Conservation (phyloP, 2,888 invertebrate species). For the Xiphydria camelus region DNA sequence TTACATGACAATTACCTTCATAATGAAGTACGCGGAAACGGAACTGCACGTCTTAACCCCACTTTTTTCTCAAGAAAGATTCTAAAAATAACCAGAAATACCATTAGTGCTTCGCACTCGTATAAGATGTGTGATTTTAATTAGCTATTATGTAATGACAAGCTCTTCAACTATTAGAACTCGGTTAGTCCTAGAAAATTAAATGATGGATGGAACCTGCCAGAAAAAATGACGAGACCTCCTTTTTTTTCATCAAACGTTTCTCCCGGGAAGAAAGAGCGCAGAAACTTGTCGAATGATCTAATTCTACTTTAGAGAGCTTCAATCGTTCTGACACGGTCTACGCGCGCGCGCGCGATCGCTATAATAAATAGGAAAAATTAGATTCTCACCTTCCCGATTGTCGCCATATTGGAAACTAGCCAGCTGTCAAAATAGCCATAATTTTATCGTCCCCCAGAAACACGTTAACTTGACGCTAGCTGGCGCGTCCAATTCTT, state of each 20-base stretch:
- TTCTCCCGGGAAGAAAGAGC: too few species aligned
- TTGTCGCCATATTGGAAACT: conserved; percentile 31
- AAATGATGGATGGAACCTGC: too few species aligned
- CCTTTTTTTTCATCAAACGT: too few species aligned
- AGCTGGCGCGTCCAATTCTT: too few species aligned
- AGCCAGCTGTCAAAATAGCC: conserved; percentile 33
- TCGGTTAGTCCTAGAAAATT: too few species aligned
- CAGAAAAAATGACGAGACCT: too few species aligned
- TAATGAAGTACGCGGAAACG: not conserved
- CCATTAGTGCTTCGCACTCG: conserved; percentile 2
- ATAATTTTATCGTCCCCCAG: too few species aligned
- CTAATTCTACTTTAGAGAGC: not conserved
- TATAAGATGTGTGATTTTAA: conserved; percentile 18
- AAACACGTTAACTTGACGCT: too few species aligned
- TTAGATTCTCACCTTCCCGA: conserved; percentile 31
- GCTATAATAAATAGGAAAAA: conserved; percentile 22
- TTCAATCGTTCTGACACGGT: not conserved
- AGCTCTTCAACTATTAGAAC: too few species aligned
- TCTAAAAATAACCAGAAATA: conserved; percentile 8
- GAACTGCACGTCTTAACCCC: conserved; percentile 9
- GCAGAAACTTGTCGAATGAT: too few species aligned
- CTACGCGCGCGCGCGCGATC: conserved; percentile 2
- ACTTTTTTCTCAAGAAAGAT: conserved; percentile 10
- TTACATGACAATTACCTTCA: not conserved
- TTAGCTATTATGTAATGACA: conserved; percentile 33